Percentiles rank a stretch among this genome's conserved stretches.
Evolutionary conservation across 1,140 invertebrate genomes (phyloP).

Genomic region (Neelides sp.): DNA sequence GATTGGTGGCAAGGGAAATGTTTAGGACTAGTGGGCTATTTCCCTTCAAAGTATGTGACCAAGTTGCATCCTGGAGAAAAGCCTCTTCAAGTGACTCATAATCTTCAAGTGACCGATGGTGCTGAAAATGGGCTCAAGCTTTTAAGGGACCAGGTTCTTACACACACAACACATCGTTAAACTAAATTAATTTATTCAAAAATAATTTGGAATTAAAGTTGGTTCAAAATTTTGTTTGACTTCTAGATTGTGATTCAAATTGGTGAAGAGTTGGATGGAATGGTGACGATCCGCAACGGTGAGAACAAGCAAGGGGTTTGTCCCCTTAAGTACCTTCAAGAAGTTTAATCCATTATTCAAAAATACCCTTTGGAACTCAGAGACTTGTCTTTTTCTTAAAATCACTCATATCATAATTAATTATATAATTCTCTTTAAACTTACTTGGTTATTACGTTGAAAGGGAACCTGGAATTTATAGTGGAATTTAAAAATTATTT

Average conservation of each 20-base stretch:
- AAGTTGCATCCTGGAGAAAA: conserved; percentile 75
- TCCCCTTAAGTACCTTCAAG: conserved; percentile 42
- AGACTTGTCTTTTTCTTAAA: too few relatives aligned
- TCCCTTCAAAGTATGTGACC: conserved; percentile 87
- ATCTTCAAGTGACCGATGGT: conserved; percentile 52
- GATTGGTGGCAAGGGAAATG: conserved; percentile 98
- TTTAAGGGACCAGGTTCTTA: conserved; percentile 51
- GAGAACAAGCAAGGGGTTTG: conserved; percentile 59
- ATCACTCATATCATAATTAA: too few relatives aligned
- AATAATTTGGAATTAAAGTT: neutral
- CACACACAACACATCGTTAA: neutral
- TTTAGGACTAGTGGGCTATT: conserved; percentile 77
- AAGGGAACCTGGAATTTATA: too few relatives aligned
- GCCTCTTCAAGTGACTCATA: conserved; percentile 66
- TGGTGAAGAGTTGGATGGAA: conserved; percentile 78
- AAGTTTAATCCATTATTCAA: too few relatives aligned
- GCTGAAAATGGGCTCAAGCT: conserved; percentile 45
- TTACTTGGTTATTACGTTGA: too few relatives aligned
- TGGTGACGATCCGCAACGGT: conserved; percentile 81
- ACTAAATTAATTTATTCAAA: conserved; percentile 2
- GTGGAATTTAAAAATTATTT: too few relatives aligned
- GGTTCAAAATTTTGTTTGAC: conserved; percentile 6
- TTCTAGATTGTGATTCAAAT: conserved; percentile 52
- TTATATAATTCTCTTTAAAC: too few relatives aligned
- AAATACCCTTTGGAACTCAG: too few relatives aligned